Base-by-base conservation (phyloP, 2,797 vertebrate genomes). In the Ceryle rudis region DNA sequence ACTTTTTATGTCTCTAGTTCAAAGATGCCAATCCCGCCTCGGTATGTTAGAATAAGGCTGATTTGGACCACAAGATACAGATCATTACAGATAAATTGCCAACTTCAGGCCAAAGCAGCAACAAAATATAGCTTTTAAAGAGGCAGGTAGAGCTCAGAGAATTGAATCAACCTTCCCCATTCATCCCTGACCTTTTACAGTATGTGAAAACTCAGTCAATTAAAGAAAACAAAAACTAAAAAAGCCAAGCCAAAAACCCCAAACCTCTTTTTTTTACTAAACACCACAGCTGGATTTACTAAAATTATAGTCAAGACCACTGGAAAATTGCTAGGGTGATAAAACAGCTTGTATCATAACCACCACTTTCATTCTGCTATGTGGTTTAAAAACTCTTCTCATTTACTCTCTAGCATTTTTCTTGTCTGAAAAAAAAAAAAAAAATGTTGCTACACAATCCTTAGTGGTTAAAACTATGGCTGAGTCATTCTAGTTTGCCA, bases 11-110 rank as follows among this genome's bases (percentile, higher is more conserved):
- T 95, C 95, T 95, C 91, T 89, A 87, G 89, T 96, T 98, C 95
- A 96, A 94, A 97, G 87, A 89, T 91, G 73, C 74, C 92, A 92
- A 61, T 81, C 54, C 22, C 86, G 75, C 65, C 81, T 81, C 61
- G 78, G 20, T 90, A 62, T 90, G 80, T 57, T 75, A 92, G 85
- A 93, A 71, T 95, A 82, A 95, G 49, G 42, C 80, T 89, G 73
- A 93, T 89, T 95, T 95, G 91, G 75, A 96, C 97, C 97, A 95
- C 97, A 97, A 95, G 52, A 97, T 88, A 96, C 88, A 95, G 90
- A 97, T 69, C 42, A 88, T 96, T 31, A 54, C 42, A 83, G 81
- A 97, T 84, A 85, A 87, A 82, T 72, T 89, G 47, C 96, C 95
- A 94, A 89, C 29, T 93, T 84, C n/a, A 74, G 35, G 85, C 84